Evolutionary conservation across 1,140 invertebrate species (phyloP), one percentile per base, ranked within the genome.

Genomic region (Andricus grossulariae): DNA sequence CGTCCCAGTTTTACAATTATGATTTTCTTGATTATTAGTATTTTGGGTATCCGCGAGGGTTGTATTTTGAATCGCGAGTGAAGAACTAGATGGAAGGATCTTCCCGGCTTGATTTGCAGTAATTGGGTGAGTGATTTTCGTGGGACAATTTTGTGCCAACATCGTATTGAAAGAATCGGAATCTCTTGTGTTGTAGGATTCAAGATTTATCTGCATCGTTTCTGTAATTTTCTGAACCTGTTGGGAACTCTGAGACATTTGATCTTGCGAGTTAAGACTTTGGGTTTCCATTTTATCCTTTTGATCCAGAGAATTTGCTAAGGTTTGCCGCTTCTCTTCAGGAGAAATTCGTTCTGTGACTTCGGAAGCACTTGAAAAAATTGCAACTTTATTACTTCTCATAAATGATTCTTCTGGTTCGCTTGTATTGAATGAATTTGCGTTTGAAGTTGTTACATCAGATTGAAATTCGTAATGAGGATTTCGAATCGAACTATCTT

Each of bases 401-500:
- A 80, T 79, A 45, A 78, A 82, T 3, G 83, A 32, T 70, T 79
- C 77, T 3, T 82, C 70, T 18, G 70, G 76, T 19, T 60, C 80
- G 54, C 81, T 78, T 45, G 80, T 71, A 72, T 84, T 83, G n/a
- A 83, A 84, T 21, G 72, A 74, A 11, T 80, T 78, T 13, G 60
- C 12, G 6, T 32, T 66, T 1, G 60, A 66, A 66, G 60, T 39
- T 8, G 60, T 13, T 7, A 66, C 21, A 39, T 66, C 5, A 16
- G 60, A 50, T 39, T 39, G 18, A n/a, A 74, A 74, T 21, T 81
- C 77, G 52, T 81, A 84, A 71, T 78, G 80, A 76, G 77, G 77
- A 73, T 78, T 84, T 16, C 79, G 76, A 78, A 84, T 55, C 0
- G 49, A 10, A 25, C 78, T 51, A 72, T 81, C 70, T 19, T 84